Conservation (phyloP, 2,113 vertebrate species). For the Raphicerus campestris region DNA sequence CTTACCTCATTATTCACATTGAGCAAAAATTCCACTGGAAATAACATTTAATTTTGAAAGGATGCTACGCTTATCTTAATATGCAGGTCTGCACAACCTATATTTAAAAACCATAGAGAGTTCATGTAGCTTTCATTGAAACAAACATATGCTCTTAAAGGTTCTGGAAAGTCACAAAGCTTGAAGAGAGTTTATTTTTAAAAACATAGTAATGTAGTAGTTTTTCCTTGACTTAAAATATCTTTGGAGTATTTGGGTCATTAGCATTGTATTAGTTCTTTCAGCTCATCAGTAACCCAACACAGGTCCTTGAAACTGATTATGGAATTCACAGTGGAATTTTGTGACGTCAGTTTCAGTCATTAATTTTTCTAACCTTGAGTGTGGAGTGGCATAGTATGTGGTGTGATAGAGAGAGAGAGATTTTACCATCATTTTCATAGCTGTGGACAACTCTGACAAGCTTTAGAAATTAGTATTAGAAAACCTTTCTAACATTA, state of each 20-base stretch:
- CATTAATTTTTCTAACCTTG: background rate
- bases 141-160: background rate
- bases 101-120: background rate
- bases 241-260: background rate
- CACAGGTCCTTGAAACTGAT: background rate
- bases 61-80: background rate
- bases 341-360: background rate
- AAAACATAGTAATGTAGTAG: background rate
- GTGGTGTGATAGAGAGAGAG: background rate
- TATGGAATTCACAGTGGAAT: background rate
- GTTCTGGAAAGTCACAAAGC: background rate
- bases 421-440: background rate
- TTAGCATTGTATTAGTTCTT: background rate
- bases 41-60: background rate
- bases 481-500: background rate
- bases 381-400: background rate
- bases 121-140: background rate
- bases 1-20: slow-evolving; percentile 25
- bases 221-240: background rate
- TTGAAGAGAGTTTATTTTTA: background rate
- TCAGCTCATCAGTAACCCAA: background rate
- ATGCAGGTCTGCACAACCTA: background rate
- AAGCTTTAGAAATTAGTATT: background rate
- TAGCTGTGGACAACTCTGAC: background rate
- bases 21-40: background rate